These are phyloP conservation scores for Drosophila helvetica DNA, from an alignment of 2,888 invertebrate genomes.

Conservation along the genomic window DNA sequence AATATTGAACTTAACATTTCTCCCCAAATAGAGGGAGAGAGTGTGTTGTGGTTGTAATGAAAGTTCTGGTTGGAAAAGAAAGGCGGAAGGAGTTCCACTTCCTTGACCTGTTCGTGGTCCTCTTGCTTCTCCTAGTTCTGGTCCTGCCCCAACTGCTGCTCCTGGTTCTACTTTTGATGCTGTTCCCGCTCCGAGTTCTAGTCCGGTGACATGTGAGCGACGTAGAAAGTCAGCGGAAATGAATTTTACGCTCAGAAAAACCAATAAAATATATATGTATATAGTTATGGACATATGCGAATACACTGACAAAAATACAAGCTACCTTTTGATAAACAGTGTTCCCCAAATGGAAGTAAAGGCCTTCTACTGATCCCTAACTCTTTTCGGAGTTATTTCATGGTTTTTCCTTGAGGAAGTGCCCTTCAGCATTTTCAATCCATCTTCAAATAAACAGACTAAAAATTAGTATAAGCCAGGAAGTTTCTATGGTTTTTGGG, in stretches of 20 bases:
- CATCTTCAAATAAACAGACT: too few relatives aligned
- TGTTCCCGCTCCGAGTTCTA: slow-evolving; percentile 11
- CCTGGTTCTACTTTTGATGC: slow-evolving; percentile 1
- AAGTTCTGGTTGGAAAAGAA: not conserved
- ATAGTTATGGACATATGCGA: not conserved
- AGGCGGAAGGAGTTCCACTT: slow-evolving; percentile 16
- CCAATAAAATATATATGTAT: slow-evolving; percentile 51
- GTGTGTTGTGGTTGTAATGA: slow-evolving; percentile 7
- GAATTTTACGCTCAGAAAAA: slow-evolving; percentile 66
- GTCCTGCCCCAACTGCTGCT: not conserved
- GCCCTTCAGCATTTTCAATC: too few relatives aligned
- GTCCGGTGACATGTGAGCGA: slow-evolving; percentile 70
- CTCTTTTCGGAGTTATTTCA: too few relatives aligned
- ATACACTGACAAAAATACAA: not conserved
- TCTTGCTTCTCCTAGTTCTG: not conserved
- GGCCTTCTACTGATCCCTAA: too few relatives aligned
- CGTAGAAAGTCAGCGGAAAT: slow-evolving; percentile 71
- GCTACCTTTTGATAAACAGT: not conserved
- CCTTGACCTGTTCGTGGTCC: slow-evolving; percentile 17
- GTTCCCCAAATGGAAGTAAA: too few relatives aligned
- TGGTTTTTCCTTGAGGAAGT: too few relatives aligned
- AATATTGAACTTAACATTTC: slow-evolving; percentile 65
- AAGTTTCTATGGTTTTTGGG: not conserved
- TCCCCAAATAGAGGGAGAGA: slow-evolving; percentile 16
- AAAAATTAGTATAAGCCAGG: too few relatives aligned